Base-by-base conservation (phyloP, 2,888 invertebrate genomes). In the Andrena trimmerana region DNA sequence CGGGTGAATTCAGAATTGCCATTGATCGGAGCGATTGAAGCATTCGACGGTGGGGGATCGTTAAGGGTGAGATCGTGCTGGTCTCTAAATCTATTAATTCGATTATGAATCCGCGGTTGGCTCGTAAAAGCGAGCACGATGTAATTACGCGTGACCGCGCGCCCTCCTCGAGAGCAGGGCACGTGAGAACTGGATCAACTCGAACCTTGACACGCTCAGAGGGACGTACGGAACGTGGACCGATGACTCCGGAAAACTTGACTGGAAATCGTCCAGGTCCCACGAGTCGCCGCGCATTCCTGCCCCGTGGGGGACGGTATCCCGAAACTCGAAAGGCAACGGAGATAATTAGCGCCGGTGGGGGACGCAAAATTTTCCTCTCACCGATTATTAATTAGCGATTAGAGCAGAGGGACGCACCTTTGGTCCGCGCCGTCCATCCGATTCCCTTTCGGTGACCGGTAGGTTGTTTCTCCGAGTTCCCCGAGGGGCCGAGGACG, bases 91-190 rank as follows among this genome's bases (percentile, higher is more conserved):
- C 72, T 83, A 81, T 82, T 70, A 71, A 83, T 84, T 81, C 79
- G 85, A 89, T 88, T 89, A 84, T 83, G 84, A 84, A 87, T 87
- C 85, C 82, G 74, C 54, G 20, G 60, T 84, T 81, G 70, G 74
- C 81, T 88, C 88, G 86, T 88, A 87, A 90, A 89, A 76, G 77
- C 75, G 73, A 48, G 71, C 83, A n/a, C n/a, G n/a, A n/a, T n/a
- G n/a, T n/a, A n/a, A n/a, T n/a, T n/a, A n/a, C n/a, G n/a, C n/a
- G n/a, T n/a, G n/a, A n/a, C n/a, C n/a, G n/a, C n/a, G n/a, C n/a
- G n/a, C n/a, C n/a, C n/a, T n/a, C n/a, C n/a, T n/a, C n/a, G n/a
- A n/a, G n/a, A n/a, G n/a, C n/a, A n/a, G n/a, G n/a, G n/a, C n/a
- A n/a, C n/a, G n/a, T n/a, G n/a, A n/a, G n/a, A n/a, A n/a, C n/a